Evolutionary conservation across 1,140 invertebrate species (phyloP), one percentile per base, ranked within the genome.

Genomic region (Octopus sinensis): DNA sequence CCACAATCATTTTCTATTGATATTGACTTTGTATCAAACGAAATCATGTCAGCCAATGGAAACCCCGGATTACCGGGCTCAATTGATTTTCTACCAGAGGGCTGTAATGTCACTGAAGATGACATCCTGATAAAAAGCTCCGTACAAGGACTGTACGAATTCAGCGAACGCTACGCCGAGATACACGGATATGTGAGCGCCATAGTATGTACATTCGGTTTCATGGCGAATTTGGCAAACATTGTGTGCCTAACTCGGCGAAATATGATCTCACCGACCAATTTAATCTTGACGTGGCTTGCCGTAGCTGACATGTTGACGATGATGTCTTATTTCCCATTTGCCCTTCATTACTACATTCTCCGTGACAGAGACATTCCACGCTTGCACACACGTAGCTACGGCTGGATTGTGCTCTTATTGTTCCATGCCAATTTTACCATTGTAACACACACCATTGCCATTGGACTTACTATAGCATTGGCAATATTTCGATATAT

Each of bases 401-500:
- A 85, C 51, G 82, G 82, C 68, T 89, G 88, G 87, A 88, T 89
- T 53, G 85, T 85, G 54, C 87, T 88, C 75, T 83, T 89, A 9
- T 54, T 89, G 13, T 90, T 90, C 80, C 88, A 90, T 82, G 89
- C 88, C n/a, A 90, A 96, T 84, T 97, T 97, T 88, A 91, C 92
- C 7, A 90, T 93, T 93, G 95, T 96, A 2, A 92, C 95, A 88
- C 97, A 99, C 90, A 97, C 96, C 0, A 95, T 98, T 75, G 96
- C 96, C 0, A 98, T 97, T 81, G 97, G 95, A 93, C 89, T 98
- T 82, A 98, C 97, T 0, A 94, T 98, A 0, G 95, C 95, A 4
- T 89, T 99, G 71, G 97, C 97, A 1, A 94, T 98, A 6, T 98
- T 97, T 95, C 92, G 97, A 6, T 98, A 96, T 88, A 94, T 98